These are phyloP conservation scores for Torymus auratus DNA, from an alignment of 2,888 invertebrate species.

Conservation along the genomic window DNA sequence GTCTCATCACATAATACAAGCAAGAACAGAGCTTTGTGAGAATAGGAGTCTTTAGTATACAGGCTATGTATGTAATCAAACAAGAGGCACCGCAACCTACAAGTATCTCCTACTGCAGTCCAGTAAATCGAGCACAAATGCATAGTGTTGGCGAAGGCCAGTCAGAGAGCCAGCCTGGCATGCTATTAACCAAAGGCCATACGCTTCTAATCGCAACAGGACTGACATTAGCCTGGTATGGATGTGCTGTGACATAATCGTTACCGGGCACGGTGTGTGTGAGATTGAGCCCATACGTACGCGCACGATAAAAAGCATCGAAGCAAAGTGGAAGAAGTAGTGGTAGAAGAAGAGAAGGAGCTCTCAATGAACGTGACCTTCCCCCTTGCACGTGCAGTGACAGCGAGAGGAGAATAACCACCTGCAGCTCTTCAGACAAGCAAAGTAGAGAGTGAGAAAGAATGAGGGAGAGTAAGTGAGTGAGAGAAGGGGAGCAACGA, in stretches of 20 bases:
- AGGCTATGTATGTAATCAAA: neutral
- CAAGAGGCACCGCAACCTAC: slow-evolving; percentile 14
- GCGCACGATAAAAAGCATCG: slow-evolving; percentile 37
- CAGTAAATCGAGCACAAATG: slow-evolving; percentile 22
- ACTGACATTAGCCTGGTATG: slow-evolving; percentile 37
- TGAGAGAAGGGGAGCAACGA: slow-evolving; percentile 15
- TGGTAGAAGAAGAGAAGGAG: slow-evolving; percentile 27
- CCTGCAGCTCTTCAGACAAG: slow-evolving; percentile 52
- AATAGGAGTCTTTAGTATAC: neutral
- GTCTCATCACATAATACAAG: slow-evolving; percentile 30
- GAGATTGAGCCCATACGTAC: slow-evolving; percentile 26
- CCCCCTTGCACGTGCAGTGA: slow-evolving; percentile 38
- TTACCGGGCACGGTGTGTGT: slow-evolving; percentile 10
- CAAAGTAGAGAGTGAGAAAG: slow-evolving; percentile 29
- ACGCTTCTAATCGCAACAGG: slow-evolving; percentile 24
- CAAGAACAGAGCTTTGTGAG: slow-evolving; percentile 22
- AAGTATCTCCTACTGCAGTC: neutral
- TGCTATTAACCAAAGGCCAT: slow-evolving; percentile 43
- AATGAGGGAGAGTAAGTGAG: slow-evolving; percentile 11
- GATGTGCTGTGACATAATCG: slow-evolving; percentile 43
- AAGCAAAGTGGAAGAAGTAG: slow-evolving; percentile 35
- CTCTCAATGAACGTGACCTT: slow-evolving; percentile 50
- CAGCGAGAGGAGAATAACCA: slow-evolving; percentile 43
- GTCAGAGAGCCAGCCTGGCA: slow-evolving; percentile 15
- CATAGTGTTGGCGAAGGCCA: slow-evolving; percentile 28